phyloP scores from a whole-genome alignment of 2,888 invertebrate species.

The Campoplex capitator region DNA sequence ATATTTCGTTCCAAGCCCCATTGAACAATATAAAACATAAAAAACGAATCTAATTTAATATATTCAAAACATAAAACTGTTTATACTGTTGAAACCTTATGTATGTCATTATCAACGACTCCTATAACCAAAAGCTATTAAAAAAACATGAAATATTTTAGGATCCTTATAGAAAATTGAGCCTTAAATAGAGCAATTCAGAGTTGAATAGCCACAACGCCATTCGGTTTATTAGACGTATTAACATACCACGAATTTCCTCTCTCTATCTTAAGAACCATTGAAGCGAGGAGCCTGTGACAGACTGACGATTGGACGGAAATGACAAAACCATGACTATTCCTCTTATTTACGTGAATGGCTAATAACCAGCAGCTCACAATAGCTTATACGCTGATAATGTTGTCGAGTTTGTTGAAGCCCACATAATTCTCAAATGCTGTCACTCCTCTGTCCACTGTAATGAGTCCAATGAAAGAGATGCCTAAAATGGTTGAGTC shows the following conservation, averaged over 20 bases:
- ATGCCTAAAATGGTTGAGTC: not conserved
- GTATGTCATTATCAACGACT: not conserved
- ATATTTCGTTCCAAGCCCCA: not conserved
- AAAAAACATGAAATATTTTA: not conserved
- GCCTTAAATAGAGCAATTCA: not conserved
- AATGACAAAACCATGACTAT: not conserved
- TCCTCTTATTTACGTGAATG: not conserved
- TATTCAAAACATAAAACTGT: too few species aligned
- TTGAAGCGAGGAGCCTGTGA: not conserved
- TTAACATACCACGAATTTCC: not conserved
- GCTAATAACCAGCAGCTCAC: not conserved
- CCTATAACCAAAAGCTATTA: not conserved
- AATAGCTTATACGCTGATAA: not conserved
- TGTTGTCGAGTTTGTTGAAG: not conserved
- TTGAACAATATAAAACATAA: not conserved
- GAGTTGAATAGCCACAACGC: not conserved
- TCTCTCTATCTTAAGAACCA: not conserved
- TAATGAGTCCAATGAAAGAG: not conserved
- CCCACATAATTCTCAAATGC: not conserved
- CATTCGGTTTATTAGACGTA: not conserved
- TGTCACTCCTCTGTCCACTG: not conserved
- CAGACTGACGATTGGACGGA: not conserved
- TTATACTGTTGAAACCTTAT: too few species aligned
- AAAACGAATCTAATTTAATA: not conserved
- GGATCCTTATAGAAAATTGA: not conserved